Percentiles rank a stretch among this genome's conserved stretches.
These are phyloP conservation scores for Polydesmus complanatus DNA, from an alignment of 2,888 invertebrate species.

Conservation along the genomic window DNA sequence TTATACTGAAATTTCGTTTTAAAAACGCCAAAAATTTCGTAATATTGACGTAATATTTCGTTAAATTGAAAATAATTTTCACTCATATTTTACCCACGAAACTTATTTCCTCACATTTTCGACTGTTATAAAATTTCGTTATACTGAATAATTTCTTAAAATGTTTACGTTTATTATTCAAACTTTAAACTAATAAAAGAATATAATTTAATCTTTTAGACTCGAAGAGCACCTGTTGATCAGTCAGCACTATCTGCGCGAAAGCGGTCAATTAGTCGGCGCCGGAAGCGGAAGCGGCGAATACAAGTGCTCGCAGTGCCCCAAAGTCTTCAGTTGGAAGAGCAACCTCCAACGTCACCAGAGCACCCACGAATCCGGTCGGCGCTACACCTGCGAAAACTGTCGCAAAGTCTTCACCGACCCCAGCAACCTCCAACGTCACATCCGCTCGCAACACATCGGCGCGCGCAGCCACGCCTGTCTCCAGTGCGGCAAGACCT, in stretches of 20 bases:
- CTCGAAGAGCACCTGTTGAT: conserved; percentile 68
- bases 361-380: conserved; percentile 52
- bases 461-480: conserved; percentile 95
- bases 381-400: conserved; percentile 85
- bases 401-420: conserved; percentile 76
- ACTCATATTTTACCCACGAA: too few species aligned
- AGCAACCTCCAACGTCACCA: conserved; percentile 69
- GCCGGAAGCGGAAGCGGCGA: conserved; percentile 54
- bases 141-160: too few species aligned
- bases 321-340: conserved; percentile 65
- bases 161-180: too few species aligned
- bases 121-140: too few species aligned
- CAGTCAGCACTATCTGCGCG: conserved; percentile 53
- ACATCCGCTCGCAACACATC: conserved; percentile 88
- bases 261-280: background rate
- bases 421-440: conserved; percentile 89
- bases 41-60: too few species aligned
- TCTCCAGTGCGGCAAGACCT: conserved; percentile 96
- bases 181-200: too few species aligned
- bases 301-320: conserved; percentile 70
- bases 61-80: too few species aligned
- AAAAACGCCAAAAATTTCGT: too few species aligned
- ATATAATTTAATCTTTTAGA: too few species aligned
- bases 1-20: too few species aligned
- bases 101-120: too few species aligned